Base-by-base conservation (phyloP, 2,888 invertebrate species). In the Coelopa pilipes region DNA sequence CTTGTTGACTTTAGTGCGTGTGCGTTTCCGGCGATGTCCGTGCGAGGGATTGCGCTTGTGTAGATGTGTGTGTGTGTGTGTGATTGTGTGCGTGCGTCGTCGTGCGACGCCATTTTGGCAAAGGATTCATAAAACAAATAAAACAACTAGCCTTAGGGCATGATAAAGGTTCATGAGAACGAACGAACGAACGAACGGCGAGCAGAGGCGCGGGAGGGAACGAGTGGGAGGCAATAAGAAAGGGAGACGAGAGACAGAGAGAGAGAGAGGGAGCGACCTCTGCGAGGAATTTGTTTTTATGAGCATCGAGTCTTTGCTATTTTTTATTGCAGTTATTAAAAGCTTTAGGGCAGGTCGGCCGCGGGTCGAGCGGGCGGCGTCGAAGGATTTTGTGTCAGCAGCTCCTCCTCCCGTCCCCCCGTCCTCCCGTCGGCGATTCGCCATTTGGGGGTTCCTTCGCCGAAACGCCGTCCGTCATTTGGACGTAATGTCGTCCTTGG, bases 81-180 rank as follows among this genome's bases (percentile, higher is more conserved):
- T 47, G 57, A 47, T n/a, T 19, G n/a, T 63, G 15, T 24, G 65
- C 11, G 55, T 57, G 59, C 62, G 45, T 24, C 17, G 45, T 45
- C 55, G 24, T 69, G 69, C 60, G 13, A 7, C 50, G 49, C 66
- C 17, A 66, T 24, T 21, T 21, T 34, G 34, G 4, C 34, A 50
- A 53, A 50, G 66, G 74, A 63, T 78, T 65, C 53, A 59, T 73
- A 78, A 79, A 78, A 79, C 79, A 79, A 80, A 82, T 82, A 82
- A 82, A 82, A 82, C 81, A 82, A 83, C 82, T 83, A 80, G 82
- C 84, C 84, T 83, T 79, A 80, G 80, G 82, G 82, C 81, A 75
- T 83, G 82, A 84, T 82, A 84, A 83, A 84, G 83, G 82, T 83
- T 83, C 82, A 84, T 83, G 82, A 79, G 76, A 15, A 45, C 45